These are phyloP conservation scores for Solen grandis DNA, from an alignment of 1,140 invertebrate genomes.

Conservation along the genomic window DNA sequence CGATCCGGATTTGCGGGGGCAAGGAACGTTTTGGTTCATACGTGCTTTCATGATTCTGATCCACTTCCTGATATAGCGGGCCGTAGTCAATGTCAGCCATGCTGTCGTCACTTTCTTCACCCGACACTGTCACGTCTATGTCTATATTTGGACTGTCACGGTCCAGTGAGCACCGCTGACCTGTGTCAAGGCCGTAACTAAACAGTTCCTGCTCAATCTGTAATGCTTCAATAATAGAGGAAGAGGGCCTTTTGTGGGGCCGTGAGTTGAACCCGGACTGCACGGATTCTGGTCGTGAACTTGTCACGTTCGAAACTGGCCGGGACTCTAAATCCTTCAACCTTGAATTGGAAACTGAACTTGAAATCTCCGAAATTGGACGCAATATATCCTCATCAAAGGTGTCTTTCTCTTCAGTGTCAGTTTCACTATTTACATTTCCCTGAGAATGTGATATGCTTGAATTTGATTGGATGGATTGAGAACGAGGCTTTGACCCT, in stretches of 20 bases:
- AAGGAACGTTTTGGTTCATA: conserved; percentile 70
- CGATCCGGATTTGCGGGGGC: conserved; percentile 78
- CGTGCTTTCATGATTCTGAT: conserved; percentile 76
- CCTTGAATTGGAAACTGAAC: conserved; percentile 34
- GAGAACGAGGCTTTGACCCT: conserved; percentile 48
- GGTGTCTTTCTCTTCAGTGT: conserved; percentile 14
- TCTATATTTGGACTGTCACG: conserved; percentile 35
- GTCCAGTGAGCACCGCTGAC: neutral
- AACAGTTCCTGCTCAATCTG: conserved; percentile 62
- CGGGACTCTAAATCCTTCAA: conserved; percentile 46
- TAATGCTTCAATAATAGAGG: conserved; percentile 63
- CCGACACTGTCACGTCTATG: conserved; percentile 40
- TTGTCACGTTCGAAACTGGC: conserved; percentile 50
- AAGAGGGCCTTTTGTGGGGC: conserved; percentile 59
- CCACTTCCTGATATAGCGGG: conserved; percentile 71
- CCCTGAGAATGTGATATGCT: conserved; percentile 44
- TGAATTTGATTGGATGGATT: conserved; percentile 29
- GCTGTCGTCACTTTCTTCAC: conserved; percentile 67
- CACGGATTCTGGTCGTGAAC: conserved; percentile 46
- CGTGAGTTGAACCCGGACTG: conserved; percentile 25
- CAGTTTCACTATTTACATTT: conserved; percentile 6
- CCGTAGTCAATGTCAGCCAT: conserved; percentile 70
- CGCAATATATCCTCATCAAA: conserved; percentile 30
- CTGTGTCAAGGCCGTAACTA: conserved; percentile 41
- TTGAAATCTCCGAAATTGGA: conserved; percentile 55